Base-by-base conservation (phyloP, 2,797 vertebrate species). In the Pristis pectinata region DNA sequence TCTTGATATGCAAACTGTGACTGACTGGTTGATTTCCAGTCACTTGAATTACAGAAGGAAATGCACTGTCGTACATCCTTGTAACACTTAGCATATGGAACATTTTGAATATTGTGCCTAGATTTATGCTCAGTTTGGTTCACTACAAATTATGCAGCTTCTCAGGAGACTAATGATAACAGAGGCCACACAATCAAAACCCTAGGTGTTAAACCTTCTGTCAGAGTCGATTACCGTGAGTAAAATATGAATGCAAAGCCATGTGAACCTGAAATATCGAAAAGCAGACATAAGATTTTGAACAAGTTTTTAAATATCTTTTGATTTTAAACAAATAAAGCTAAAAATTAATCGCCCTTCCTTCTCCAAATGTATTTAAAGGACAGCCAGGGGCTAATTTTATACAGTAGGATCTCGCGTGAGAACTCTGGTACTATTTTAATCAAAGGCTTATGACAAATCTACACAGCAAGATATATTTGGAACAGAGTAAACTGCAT, bases 301-400 rank as follows among this genome's bases (percentile, higher is more conserved):
- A 67, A 49, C 49, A n/a, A 49, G 49, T 2, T 67, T 96, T 97
- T 94, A 94, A 95, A 95, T 95, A 95, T 95, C 96, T 95, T 96
- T 96, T 95, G 80, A 96, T 97, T 96, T 92, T 94, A 96, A 97
- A 96, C 95, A 91, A 96, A 56, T 94, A 95, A 95, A 96, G 91
- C 22, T 37, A 19, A 91, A 67, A 91, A 91, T 72, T 96, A 96
- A 96, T 97, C 97, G 96, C 97, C 85, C 59, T 67, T 67, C 87
- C 56, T 96, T 96, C 95, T 96, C 95, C 96, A 97, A 97, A 98
- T 98, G 98, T 97, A 98, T 94, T 95, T 96, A 96, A 97, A 98
- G 98, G 98, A 96, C 98, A 99, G 98, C 98, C 98, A 98, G 98
- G 96, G 95, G 92, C 96, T 97, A 97, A 97, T 97, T 97, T 98